These are phyloP conservation scores for Mycalesis mineus DNA, from an alignment of 2,888 invertebrate species.

Conservation along the genomic window DNA sequence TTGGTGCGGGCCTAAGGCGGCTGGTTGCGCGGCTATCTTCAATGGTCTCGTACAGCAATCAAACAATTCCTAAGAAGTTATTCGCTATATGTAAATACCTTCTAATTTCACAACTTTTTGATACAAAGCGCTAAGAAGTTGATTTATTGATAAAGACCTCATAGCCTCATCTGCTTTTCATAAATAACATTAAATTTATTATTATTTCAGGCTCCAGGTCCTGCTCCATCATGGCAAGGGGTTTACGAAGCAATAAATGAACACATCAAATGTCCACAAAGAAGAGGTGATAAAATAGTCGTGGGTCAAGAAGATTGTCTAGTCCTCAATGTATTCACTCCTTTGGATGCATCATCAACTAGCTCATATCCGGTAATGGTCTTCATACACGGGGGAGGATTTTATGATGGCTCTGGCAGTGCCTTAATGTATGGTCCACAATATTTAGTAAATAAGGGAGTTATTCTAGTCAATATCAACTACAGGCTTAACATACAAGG, in stretches of 20 bases:
- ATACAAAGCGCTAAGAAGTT: no score
- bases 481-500: constrained; percentile 64
- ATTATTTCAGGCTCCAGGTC: constrained; percentile 49
- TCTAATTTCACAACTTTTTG: no score
- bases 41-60: no score
- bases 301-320: constrained; percentile 54
- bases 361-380: constrained; percentile 58
- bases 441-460: constrained; percentile 50
- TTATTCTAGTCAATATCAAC: constrained; percentile 59
- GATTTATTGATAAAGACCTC: no score
- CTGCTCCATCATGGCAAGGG: constrained; percentile 54
- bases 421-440: constrained; percentile 53
- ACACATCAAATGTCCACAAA: constrained; percentile 50
- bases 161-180: no score
- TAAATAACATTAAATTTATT: no score
- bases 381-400: constrained; percentile 66
- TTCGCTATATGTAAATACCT: no score
- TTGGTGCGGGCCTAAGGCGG: not conserved
- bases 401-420: constrained; percentile 50
- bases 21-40: not conserved
- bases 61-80: no score
- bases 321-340: constrained; percentile 54
- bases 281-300: constrained; percentile 32
- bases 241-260: constrained; percentile 55
- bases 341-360: constrained; percentile 34